A percentile compares a stretch with the other conserved stretches of the same genome.
Evolutionary conservation across 23 tunicate species (phyloP).

Genomic region (Styela clava): DNA sequence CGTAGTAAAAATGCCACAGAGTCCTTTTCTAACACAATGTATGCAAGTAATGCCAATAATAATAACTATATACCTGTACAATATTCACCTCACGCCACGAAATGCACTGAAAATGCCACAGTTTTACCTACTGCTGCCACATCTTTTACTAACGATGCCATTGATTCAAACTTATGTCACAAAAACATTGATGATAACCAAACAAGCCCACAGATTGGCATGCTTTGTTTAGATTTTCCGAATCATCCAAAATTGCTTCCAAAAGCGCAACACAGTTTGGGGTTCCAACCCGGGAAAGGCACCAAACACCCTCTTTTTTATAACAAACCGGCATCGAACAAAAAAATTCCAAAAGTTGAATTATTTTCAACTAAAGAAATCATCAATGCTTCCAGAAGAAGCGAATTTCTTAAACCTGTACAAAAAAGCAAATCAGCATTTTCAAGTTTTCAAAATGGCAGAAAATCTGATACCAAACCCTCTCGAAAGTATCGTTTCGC

Average conservation of each 20-base stretch:
- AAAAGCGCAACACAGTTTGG: background rate
- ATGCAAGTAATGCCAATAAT: background rate
- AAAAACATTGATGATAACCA: background rate
- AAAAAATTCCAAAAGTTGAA: constrained; percentile 14
- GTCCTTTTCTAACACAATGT: background rate
- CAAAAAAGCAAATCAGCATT: background rate
- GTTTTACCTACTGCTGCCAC: background rate
- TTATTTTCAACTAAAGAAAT: constrained; percentile 4
- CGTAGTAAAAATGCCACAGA: background rate
- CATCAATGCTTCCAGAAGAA: background rate
- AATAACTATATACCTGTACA: too few relatives aligned
- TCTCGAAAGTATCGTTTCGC: background rate
- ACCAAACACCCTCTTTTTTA: constrained; percentile 8
- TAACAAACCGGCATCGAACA: constrained; percentile 2
- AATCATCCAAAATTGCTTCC: background rate
- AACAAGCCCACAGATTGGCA: background rate
- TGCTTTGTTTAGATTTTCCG: background rate
- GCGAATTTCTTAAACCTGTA: background rate
- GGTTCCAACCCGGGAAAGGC: constrained; percentile 6
- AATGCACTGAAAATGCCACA: background rate
- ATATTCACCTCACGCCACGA: too few relatives aligned
- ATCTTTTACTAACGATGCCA: background rate
- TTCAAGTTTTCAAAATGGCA: background rate
- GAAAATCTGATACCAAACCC: background rate
- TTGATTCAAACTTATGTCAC: background rate